Percentiles rank a stretch among this genome's conserved stretches.
phyloP scores from a whole-genome alignment of 2,797 vertebrate species.

The Mastacembelus armatus region DNA sequence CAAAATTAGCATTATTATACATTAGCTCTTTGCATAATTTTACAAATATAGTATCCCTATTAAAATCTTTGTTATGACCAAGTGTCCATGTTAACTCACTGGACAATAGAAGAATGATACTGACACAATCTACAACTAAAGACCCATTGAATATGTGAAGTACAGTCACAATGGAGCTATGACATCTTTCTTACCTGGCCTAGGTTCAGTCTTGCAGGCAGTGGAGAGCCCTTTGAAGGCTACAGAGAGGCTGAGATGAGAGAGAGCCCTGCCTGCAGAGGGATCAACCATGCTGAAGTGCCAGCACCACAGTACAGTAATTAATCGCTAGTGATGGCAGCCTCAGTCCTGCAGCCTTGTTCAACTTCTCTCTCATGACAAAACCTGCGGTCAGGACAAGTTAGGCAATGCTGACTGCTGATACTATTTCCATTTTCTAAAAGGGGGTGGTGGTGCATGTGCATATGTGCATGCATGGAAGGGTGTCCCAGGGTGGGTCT shows the following conservation, averaged over 20 bases:
- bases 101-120: conserved; percentile 37
- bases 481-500: conserved; percentile 73
- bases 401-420: conserved; percentile 93
- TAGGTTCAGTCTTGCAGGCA: conserved; percentile 71
- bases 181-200: conserved; percentile 73
- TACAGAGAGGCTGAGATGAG: conserved; percentile 83
- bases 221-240: conserved; percentile 87
- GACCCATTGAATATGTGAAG: conserved; percentile 68
- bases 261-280: conserved; percentile 77
- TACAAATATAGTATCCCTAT: not conserved
- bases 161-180: conserved; percentile 67
- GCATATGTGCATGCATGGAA: conserved; percentile 56
- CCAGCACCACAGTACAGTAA: conserved; percentile 87
- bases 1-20: not conserved
- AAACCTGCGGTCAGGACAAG: conserved; percentile 91
- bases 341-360: conserved; percentile 83
- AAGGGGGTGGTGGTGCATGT: conserved; percentile 72
- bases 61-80: not conserved
- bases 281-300: conserved; percentile 85
- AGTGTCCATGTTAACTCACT: conserved; percentile 7
- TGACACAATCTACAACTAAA: conserved; percentile 51
- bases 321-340: conserved; percentile 90
- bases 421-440: conserved; percentile 84
- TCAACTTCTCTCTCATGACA: conserved; percentile 92
- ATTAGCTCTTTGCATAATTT: not conserved